Base-by-base conservation (phyloP, 2,888 invertebrate genomes). In the Cyrtodaria siliqua region DNA sequence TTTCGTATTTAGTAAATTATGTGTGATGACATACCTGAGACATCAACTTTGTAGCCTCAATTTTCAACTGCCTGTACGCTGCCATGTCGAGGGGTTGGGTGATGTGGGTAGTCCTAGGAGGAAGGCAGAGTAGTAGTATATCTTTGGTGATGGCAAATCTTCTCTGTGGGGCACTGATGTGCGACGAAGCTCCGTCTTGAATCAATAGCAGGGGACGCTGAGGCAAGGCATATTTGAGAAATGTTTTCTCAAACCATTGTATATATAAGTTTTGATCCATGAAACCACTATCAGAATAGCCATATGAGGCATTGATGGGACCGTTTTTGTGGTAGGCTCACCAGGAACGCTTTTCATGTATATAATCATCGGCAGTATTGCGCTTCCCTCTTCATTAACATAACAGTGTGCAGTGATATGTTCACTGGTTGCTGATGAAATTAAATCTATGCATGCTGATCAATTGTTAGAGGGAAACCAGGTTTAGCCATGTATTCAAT, bases 131-230 rank as follows among this genome's bases (percentile, higher is more conserved):
- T n/a, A 77, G 18, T 20, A 77, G 47, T 14, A 73, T 62, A 57
- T 73, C 66, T 49, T 79, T 70, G 2, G 59, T 59, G 0, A 79
- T 63, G n/a, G 67, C 77, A 4, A 16, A 53, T 12, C 56, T 20
- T n/a, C 66, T 66, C 0, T 74, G 24, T 8, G 18, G 49, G 3
- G 40, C 42, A 44, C 73, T 73, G 1, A 78, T 16, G 38, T 73
- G 78, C 14, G 78, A 78, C 0, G 63, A 57, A 0, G 74, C 70
- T n/a, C 78, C 73, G 40, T 74, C 70, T 57, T 79, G 74, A 1
- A 79, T 52, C 0, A 70, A 33, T 0, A 73, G 33, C 2, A 68
- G 2, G 0, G 78, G 78, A 0, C 61, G 63, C 18, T 73, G 16
- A 12, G 59, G 27, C 0, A 57, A 47, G 2, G 49, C 47, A 60